phyloP scores from a whole-genome alignment of 2,113 vertebrate species.

The Pungitius pungitius region DNA sequence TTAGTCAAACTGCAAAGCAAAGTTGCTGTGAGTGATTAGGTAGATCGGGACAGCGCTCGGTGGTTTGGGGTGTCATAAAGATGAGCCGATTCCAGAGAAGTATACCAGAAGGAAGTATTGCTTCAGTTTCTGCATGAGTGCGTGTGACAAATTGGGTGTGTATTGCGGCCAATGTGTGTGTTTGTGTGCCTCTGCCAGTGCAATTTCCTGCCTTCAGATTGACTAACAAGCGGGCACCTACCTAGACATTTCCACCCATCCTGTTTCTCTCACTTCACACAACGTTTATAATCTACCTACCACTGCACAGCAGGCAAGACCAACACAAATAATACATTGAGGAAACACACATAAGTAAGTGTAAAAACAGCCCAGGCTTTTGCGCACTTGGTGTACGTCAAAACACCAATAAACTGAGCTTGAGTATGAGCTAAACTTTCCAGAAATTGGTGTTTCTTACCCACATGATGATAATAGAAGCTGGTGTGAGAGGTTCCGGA shows the following conservation, averaged over 20 bases:
- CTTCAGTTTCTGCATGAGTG: conserved; percentile 39
- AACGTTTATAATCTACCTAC: conserved; percentile 24
- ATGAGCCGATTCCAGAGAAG: conserved; percentile 43
- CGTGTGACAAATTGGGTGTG: conserved; percentile 55
- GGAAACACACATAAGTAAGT: not conserved
- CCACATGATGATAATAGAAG: conserved; percentile 32
- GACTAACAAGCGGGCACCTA: conserved; percentile 76
- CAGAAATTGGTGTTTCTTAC: conserved; percentile 32
- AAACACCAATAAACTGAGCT: not conserved
- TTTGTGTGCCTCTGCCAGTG: conserved; percentile 65
- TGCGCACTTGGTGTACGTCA: not conserved
- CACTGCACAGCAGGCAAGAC: not conserved
- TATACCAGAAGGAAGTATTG: conserved; percentile 63
- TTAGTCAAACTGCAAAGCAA: not conserved
- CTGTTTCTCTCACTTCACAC: conserved; percentile 68
- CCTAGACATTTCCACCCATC: conserved; percentile 74
- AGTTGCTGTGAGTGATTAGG: conserved; percentile 3
- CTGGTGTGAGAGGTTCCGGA: conserved; percentile 37
- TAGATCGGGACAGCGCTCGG: not conserved
- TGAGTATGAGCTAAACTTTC: conserved; percentile 13
- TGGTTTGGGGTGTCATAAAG: conserved; percentile 11
- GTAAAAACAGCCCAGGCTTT: not conserved
- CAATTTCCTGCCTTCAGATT: conserved; percentile 74
- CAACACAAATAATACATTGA: conserved; percentile 9
- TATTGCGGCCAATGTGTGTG: conserved; percentile 51